Conservation (phyloP, 2,113 vertebrate genomes). For the Tupaia tana region DNA sequence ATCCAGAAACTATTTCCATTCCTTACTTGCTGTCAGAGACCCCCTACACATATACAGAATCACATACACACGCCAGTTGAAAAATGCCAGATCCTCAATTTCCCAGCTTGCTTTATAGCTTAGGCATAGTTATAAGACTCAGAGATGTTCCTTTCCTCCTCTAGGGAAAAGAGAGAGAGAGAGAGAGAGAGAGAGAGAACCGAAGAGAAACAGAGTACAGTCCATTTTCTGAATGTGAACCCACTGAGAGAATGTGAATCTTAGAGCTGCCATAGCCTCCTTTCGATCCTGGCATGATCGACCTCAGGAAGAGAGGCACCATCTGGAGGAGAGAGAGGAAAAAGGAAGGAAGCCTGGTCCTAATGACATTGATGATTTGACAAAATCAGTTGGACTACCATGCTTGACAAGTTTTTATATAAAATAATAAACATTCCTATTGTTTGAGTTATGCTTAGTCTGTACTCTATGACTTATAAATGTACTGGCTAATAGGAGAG, state of each 20-base stretch:
- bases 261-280: background rate
- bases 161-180: no score
- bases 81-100: background rate
- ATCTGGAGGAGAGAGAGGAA: background rate
- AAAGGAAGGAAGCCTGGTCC: background rate
- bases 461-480: background rate
- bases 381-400: background rate
- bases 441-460: background rate
- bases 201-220: background rate
- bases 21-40: background rate
- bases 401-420: background rate
- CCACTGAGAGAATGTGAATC: background rate
- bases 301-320: background rate
- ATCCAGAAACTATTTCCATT: background rate
- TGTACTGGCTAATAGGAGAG: background rate
- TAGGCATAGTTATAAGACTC: background rate
- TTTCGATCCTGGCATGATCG: no score
- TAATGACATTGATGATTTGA: background rate
- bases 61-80: background rate
- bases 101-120: background rate
- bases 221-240: background rate
- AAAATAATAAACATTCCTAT: background rate
- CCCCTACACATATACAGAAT: rapidly evolving
- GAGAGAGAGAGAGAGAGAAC: no score
- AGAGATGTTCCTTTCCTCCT: background rate